Evolutionary conservation across 2,888 invertebrate species (phyloP).

Genomic region (Branchipolynoe longqiensis): DNA sequence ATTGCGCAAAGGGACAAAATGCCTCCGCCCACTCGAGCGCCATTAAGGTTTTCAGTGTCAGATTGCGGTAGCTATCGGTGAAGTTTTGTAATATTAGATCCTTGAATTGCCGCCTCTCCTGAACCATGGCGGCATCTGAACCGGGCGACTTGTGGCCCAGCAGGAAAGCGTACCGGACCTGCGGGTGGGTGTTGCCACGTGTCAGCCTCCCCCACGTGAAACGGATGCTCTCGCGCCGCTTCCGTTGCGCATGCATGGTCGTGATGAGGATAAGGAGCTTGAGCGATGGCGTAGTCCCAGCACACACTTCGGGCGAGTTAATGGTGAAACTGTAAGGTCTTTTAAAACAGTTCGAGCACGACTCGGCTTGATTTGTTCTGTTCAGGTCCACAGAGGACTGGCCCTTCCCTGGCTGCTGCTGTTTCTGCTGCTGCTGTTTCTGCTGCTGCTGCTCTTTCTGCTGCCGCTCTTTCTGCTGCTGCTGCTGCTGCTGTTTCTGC

Average conservation of each 20-base stretch:
- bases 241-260: background rate
- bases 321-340: constrained; percentile 20
- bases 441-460: too few relatives aligned
- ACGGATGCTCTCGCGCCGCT: background rate
- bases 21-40: constrained; percentile 51
- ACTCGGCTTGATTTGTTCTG: too few relatives aligned
- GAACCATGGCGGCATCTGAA: background rate
- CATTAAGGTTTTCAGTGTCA: constrained; percentile 59
- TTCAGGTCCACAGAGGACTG: too few relatives aligned
- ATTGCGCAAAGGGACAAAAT: constrained; percentile 47
- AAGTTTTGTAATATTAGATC: constrained; percentile 58
- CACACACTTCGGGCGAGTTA: constrained; percentile 16
- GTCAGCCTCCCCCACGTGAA: constrained; percentile 41
- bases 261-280: constrained; percentile 1
- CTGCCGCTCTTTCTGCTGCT: too few relatives aligned
- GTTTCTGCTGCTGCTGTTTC: too few relatives aligned
- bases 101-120: constrained; percentile 51
- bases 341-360: constrained; percentile 12
- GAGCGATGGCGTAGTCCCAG: background rate
- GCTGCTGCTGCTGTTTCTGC: too few relatives aligned
- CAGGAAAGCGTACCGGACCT: constrained; percentile 12
- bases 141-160: constrained; percentile 12
- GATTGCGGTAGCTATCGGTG: constrained; percentile 57
- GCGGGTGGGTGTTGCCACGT: background rate
- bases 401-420: too few relatives aligned